These are phyloP conservation scores for Lucinisca nassula DNA, from an alignment of 2,888 invertebrate species.

Conservation along the genomic window DNA sequence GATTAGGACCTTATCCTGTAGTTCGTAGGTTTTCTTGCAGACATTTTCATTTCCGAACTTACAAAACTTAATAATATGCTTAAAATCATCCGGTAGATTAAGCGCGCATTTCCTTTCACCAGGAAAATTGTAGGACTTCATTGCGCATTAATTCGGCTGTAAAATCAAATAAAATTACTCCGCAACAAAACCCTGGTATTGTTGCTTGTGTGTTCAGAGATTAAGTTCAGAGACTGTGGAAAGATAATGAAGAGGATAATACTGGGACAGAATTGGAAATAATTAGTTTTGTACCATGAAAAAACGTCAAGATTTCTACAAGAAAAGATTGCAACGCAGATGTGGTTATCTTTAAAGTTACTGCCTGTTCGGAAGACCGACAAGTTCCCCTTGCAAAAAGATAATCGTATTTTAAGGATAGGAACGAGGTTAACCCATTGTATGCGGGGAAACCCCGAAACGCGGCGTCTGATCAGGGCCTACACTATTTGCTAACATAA, in stretches of 20 bases:
- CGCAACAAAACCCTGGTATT: slow-evolving; percentile 6
- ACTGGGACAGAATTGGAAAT: neutral
- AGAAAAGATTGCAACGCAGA: slow-evolving; percentile 7
- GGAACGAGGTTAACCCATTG: no score
- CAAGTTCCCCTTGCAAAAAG: no score
- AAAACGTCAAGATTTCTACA: neutral
- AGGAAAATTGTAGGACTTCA: slow-evolving; percentile 52
- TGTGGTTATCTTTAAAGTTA: no score
- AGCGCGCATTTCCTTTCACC: slow-evolving; percentile 52
- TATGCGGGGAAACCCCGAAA: no score
- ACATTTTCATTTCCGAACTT: slow-evolving; percentile 50
- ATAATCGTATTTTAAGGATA: no score
- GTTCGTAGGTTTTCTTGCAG: neutral
- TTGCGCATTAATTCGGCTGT: slow-evolving; percentile 3
- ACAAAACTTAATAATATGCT: slow-evolving; percentile 37
- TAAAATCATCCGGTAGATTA: slow-evolving; percentile 43
- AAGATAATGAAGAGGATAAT: slow-evolving; percentile 7
- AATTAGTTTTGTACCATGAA: slow-evolving; percentile 6
- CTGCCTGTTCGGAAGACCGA: no score
- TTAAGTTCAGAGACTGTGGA: neutral
- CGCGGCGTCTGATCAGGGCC: no score
- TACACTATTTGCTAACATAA: no score
- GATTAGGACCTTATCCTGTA: neutral
- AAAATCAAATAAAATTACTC: slow-evolving; percentile 16
- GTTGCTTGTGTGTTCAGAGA: neutral